A percentile compares a stretch with the other conserved stretches of the same genome.
Conservation (phyloP, 2,113 vertebrate genomes). For the Lates calcarifer region DNA sequence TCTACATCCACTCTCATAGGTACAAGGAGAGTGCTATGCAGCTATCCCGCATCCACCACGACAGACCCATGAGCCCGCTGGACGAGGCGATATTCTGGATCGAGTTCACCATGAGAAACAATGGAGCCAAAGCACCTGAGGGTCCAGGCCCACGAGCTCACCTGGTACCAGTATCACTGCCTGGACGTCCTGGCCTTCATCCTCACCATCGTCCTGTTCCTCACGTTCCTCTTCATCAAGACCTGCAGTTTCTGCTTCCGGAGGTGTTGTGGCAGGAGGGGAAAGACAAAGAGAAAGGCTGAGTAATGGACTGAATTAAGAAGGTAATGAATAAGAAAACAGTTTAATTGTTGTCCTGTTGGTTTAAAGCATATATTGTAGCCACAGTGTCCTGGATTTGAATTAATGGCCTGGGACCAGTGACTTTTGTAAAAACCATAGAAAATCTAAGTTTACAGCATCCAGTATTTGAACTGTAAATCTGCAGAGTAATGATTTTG, state of each 20-base stretch:
- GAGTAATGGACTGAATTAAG: conserved; percentile 25
- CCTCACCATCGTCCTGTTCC: conserved; percentile 63
- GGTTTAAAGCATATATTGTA: not conserved
- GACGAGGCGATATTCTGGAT: conserved; percentile 94
- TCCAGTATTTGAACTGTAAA: not conserved
- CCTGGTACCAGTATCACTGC: conserved; percentile 92
- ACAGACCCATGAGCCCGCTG: conserved; percentile 87
- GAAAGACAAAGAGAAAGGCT: conserved; percentile 54
- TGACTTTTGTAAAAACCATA: not conserved
- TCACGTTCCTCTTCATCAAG: conserved; percentile 78
- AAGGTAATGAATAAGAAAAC: not conserved
- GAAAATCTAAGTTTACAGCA: not conserved
- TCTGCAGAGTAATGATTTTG: not conserved
- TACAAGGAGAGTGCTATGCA: conserved; percentile 89
- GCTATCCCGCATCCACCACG: conserved; percentile 90
- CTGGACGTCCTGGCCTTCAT: conserved; percentile 90
- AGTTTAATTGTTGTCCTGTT: not conserved
- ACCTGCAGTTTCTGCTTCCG: conserved; percentile 79
- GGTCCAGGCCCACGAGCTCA: conserved; percentile 88
- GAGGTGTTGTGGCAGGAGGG: conserved; percentile 68
- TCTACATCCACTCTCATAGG: conserved; percentile 54
- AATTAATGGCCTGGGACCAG: not conserved
- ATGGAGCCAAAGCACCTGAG: conserved; percentile 91
- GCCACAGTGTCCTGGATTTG: not conserved
- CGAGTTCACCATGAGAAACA: conserved; percentile 92